phyloP scores from a whole-genome alignment of 2,888 invertebrate genomes.

The Pseudococcus longispinus region DNA sequence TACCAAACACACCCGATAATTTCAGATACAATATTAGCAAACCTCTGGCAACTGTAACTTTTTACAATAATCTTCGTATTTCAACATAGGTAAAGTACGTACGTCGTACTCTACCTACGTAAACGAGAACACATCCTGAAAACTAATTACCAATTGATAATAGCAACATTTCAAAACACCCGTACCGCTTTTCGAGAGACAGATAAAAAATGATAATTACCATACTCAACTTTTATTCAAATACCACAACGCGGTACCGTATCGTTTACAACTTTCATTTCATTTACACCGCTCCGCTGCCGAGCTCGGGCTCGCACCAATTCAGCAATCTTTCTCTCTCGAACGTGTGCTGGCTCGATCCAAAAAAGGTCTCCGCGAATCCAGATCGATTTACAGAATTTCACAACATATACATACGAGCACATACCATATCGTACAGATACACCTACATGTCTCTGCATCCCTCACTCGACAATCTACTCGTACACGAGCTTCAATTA shows the following conservation, averaged over 20 bases:
- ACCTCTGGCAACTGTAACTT: background rate
- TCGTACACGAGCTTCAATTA: background rate
- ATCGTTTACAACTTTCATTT: slow-evolving; percentile 17
- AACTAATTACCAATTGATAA: slow-evolving; percentile 31
- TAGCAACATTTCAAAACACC: slow-evolving; percentile 22
- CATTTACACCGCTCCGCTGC: slow-evolving; percentile 12
- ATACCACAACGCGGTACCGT: background rate
- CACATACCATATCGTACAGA: background rate
- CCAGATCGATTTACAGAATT: slow-evolving; percentile 15
- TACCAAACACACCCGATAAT: background rate
- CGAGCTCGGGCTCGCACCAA: too few species aligned
- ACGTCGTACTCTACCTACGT: slow-evolving; percentile 4
- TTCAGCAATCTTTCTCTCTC: background rate
- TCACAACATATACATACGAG: background rate
- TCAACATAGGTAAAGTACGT: too few species aligned
- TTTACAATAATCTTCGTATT: background rate
- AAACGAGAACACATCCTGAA: slow-evolving; percentile 24
- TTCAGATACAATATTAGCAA: background rate
- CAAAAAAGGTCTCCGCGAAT: slow-evolving; percentile 9
- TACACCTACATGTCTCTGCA: background rate
- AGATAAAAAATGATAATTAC: slow-evolving; percentile 31
- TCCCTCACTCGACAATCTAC: too few species aligned
- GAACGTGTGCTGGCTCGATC: background rate
- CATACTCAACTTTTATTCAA: slow-evolving; percentile 19
- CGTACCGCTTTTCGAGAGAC: slow-evolving; percentile 10